Conservation (phyloP, 2,888 invertebrate genomes). For the Chloromyia formosa region DNA sequence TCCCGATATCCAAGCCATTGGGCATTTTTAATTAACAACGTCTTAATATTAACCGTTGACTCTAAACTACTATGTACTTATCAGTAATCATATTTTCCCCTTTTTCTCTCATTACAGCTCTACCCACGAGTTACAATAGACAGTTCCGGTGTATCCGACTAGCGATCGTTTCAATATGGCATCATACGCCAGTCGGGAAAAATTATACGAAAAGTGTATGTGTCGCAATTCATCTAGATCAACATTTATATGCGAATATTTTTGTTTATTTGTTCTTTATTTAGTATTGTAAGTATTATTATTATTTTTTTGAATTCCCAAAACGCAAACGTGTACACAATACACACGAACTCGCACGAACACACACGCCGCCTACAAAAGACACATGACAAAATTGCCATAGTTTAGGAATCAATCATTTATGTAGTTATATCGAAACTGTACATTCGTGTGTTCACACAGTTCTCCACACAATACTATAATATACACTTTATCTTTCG, state of each 20-base stretch:
- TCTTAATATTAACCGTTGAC: no score
- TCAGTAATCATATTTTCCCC: background rate
- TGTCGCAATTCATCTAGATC: conserved; percentile 62
- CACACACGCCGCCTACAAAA: no score
- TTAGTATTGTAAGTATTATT: background rate
- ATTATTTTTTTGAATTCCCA: background rate
- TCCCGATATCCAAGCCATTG: no score
- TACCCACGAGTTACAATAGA: conserved; percentile 72
- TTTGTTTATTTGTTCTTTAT: no score
- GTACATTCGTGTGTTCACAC: no score
- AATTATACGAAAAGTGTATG: conserved; percentile 62
- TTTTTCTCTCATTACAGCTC: conserved; percentile 61
- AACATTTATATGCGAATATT: background rate
- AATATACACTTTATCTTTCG: background rate
- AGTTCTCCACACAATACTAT: background rate
- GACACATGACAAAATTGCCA: background rate
- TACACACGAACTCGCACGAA: no score
- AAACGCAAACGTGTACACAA: background rate
- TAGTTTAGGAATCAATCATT: background rate
- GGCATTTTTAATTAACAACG: no score
- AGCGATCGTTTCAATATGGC: conserved; percentile 64
- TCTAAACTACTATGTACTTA: no score
- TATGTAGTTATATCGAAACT: no score
- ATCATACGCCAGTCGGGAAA: conserved; percentile 62
- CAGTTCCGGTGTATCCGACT: conserved; percentile 64